A percentile compares a stretch with the other conserved stretches of the same genome.
phyloP scores from a whole-genome alignment of 30 jellyfish, hydroid and myxozoan species.

The Hydractinia symbiolongicarpus region DNA sequence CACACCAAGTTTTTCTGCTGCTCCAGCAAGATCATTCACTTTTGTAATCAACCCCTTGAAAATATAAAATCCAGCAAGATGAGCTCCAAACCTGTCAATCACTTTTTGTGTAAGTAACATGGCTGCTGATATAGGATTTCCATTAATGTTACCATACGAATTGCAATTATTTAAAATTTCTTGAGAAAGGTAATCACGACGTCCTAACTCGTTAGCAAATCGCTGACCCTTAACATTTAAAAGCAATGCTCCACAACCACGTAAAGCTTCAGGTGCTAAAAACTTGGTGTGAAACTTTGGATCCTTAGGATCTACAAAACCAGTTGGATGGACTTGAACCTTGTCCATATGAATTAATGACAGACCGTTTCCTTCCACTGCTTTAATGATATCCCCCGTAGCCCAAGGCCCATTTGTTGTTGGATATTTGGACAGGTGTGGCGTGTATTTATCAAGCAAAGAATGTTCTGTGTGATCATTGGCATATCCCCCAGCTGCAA shows the following conservation, averaged over 20 bases:
- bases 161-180: neutral
- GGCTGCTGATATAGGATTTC: neutral
- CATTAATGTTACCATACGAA: neutral
- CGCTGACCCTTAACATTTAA: slow-evolving; percentile 3
- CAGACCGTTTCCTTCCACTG: neutral
- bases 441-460: neutral
- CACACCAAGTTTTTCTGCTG: neutral
- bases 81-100: slow-evolving; percentile 15
- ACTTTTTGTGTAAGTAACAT: slow-evolving; percentile 14
- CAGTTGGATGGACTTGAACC: slow-evolving; percentile 14
- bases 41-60: slow-evolving; percentile 4
- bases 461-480: slow-evolving; percentile 9
- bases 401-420: slow-evolving; percentile 18
- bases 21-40: neutral
- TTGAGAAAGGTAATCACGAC: slow-evolving; percentile 3
- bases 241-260: slow-evolving; percentile 11
- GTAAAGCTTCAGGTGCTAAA: slow-evolving; percentile 12
- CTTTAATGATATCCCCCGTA: slow-evolving; percentile 6
- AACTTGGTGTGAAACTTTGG: slow-evolving; percentile 10
- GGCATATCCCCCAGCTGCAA: slow-evolving; percentile 3
- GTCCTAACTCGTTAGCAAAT: slow-evolving; percentile 10
- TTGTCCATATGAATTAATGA: slow-evolving; percentile 7
- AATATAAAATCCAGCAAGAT: slow-evolving; percentile 10
- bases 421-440: slow-evolving; percentile 7
- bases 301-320: slow-evolving; percentile 8